Base-by-base conservation (phyloP, 2,797 vertebrate species). In the Moxostoma hubbsi region DNA sequence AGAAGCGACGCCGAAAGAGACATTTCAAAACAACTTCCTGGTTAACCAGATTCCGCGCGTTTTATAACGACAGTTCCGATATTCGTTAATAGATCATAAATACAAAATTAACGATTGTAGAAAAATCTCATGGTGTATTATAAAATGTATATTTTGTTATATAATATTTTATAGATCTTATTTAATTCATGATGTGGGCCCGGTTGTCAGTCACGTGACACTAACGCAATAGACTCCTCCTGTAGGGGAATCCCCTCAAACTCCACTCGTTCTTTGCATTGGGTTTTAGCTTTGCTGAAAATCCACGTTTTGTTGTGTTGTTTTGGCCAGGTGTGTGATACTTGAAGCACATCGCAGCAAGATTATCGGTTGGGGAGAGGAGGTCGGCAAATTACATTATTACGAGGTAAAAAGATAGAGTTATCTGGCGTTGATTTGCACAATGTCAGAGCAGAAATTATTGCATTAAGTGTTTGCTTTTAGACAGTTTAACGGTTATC, bases 161-260 rank as follows among this genome's bases (percentile, higher is more conserved):
- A 1, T 4, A 54, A 6, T 7, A 5, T 9, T 46, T 7, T 0
- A 16, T 13, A 9, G 3, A 4, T 18, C n/a, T 45, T 51, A 53
- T 6, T 67, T 5, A 2, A 6, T 46, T 5, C 4, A 36, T n/a
- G 0, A 4, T 11, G 9, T 3, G n/a, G 36, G 12, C 12, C 6
- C 55, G 0, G 51, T 5, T 11, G 8, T 49, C 43, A 5, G 61
- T 79, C 77, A 79, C 5, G 69, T 51, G 61, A 73, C 46, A 6
- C 8, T 59, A 61, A 51, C 69, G 77, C 66, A 16, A 9, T 10
- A 71, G 13, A 10, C 77, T 65, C 77, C 77, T 64, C 77, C 77
- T 51, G 51, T 6, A 46, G 77, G 77, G 77, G 54, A 79, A 73
- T 79, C 54, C 77, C 77, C 61, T 9, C 36, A 18, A 63, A 59